phyloP scores from a whole-genome alignment of 2,113 vertebrate genomes.

The Ursus arctos region DNA sequence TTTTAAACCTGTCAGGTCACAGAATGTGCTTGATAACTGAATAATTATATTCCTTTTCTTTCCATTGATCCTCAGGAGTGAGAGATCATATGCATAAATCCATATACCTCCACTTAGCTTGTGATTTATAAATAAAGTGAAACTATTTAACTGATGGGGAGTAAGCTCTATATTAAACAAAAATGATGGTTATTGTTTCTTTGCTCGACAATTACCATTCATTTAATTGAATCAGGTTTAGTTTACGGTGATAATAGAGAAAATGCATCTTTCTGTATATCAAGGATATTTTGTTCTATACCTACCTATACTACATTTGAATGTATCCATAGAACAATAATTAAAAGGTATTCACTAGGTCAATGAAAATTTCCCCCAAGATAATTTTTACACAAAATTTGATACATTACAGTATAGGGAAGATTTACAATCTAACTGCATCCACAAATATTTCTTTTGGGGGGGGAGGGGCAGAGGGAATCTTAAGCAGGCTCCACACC shows the following conservation, averaged over 20 bases:
- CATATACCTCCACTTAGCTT: background rate
- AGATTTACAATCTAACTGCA: background rate
- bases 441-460: background rate
- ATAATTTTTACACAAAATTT: constrained; percentile 26
- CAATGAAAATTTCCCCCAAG: background rate
- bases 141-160: background rate
- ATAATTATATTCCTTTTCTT: constrained; percentile 35
- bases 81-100: background rate
- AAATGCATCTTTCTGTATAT: background rate
- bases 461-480: background rate
- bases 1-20: constrained; percentile 25
- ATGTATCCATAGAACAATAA: background rate
- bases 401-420: background rate
- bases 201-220: background rate
- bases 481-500: background rate
- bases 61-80: background rate
- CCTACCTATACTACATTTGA: background rate
- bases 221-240: background rate
- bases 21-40: constrained; percentile 3
- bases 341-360: background rate
- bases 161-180: background rate
- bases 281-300: background rate
- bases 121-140: constrained; percentile 30
- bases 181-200: background rate
- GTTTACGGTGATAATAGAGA: background rate